A percentile compares a stretch with the other conserved stretches of the same genome.
phyloP scores from a whole-genome alignment of 2,113 vertebrate genomes.

The Paracanthobrama guichenoti region DNA sequence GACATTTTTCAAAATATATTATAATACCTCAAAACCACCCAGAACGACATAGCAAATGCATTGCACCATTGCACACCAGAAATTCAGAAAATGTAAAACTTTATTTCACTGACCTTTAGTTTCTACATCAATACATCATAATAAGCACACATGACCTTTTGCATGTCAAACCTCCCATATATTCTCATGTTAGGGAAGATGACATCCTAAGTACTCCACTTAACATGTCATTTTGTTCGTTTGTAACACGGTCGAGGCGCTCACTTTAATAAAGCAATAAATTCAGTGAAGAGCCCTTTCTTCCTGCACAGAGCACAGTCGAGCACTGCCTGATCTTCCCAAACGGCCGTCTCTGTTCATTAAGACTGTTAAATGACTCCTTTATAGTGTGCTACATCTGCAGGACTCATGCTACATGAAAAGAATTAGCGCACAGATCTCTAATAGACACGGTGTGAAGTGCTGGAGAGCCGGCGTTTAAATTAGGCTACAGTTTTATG shows the following conservation, averaged over 20 bases:
- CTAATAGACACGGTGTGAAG: conserved; percentile 71
- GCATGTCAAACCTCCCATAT: conserved; percentile 55
- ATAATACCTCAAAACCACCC: neutral
- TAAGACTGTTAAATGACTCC: conserved; percentile 77
- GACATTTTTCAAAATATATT: neutral
- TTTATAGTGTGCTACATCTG: conserved; percentile 77
- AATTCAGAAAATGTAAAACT: neutral
- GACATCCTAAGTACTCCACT: conserved; percentile 20
- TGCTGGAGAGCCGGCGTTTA: conserved; percentile 68
- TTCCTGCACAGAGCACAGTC: conserved; percentile 60
- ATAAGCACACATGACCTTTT: conserved; percentile 24
- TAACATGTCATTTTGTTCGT: conserved; percentile 66
- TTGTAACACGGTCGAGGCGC: conserved; percentile 61
- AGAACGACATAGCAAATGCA: neutral
- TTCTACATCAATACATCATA: neutral
- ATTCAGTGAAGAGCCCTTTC: conserved; percentile 74
- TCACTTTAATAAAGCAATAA: conserved; percentile 74
- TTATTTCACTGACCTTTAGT: neutral
- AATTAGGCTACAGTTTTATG: conserved; percentile 77
- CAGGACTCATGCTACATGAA: conserved; percentile 77
- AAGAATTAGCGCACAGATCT: conserved; percentile 78
- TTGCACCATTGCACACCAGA: neutral
- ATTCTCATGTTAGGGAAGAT: conserved; percentile 45
- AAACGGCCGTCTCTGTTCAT: conserved; percentile 79
- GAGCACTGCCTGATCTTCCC: conserved; percentile 71